Evolutionary conservation across 2,797 vertebrate genomes (phyloP).

Genomic region (Scyliorhinus canicula): DNA sequence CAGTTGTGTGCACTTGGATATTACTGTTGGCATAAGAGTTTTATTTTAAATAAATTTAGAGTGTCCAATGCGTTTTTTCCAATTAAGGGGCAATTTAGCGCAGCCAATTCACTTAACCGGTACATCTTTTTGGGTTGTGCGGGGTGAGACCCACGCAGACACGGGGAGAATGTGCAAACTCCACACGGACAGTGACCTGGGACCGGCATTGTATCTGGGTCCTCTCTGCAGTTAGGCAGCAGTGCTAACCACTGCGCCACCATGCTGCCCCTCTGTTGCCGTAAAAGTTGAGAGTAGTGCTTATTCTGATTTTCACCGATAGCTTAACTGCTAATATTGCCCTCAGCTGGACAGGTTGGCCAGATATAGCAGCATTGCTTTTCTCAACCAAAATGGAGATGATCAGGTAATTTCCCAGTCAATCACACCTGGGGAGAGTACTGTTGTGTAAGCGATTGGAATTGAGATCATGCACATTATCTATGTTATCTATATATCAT

Average conservation of each 20-base stretch:
- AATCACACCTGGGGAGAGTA: not conserved
- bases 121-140: too few species aligned
- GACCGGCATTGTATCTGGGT: too few species aligned
- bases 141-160: too few species aligned
- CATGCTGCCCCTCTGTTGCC: too few species aligned
- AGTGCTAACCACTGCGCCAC: too few species aligned
- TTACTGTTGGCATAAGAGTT: not conserved
- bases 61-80: too few species aligned
- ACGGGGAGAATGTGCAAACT: too few species aligned
- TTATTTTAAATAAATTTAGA: too few species aligned
- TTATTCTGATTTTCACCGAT: not conserved
- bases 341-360: not conserved
- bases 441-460: not conserved
- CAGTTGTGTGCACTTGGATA: not conserved
- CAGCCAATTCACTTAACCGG: too few species aligned
- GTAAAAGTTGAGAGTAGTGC: not conserved
- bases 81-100: too few species aligned
- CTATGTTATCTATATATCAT: not conserved
- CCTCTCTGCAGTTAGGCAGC: too few species aligned
- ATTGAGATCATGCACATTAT: not conserved
- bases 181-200: too few species aligned
- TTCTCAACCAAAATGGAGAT: not conserved
- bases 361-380: not conserved
- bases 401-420: not conserved
- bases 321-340: not conserved